Evolutionary conservation across 2,888 invertebrate species (phyloP).

Genomic region (Cantharis nigra): DNA sequence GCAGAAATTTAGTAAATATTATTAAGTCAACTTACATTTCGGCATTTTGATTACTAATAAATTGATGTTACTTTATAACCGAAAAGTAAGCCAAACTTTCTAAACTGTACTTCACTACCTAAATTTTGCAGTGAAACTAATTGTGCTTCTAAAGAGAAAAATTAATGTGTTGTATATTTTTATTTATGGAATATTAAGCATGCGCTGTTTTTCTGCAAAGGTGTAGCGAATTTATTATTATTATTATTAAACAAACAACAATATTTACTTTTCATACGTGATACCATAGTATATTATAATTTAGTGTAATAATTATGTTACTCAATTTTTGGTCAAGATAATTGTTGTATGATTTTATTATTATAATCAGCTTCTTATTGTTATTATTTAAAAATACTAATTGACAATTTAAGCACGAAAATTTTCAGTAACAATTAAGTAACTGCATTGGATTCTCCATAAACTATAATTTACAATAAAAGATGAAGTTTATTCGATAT

Average conservation of each 20-base stretch:
- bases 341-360: background rate
- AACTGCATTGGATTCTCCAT: background rate
- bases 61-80: background rate
- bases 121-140: slow-evolving; percentile 18
- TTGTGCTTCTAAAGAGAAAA: slow-evolving; percentile 1
- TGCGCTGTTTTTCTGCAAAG: background rate
- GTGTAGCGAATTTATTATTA: background rate
- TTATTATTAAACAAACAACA: background rate
- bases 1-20: background rate
- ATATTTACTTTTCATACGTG: background rate
- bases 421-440: background rate
- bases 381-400: background rate
- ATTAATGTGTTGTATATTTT: background rate
- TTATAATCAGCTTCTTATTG: background rate
- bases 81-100: background rate
- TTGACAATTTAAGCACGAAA: background rate
- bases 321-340: background rate
- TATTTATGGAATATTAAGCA: background rate
- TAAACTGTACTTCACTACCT: background rate
- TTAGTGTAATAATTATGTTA: background rate
- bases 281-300: background rate
- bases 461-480: background rate
- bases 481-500: too few species aligned
- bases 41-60: background rate
- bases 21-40: background rate